Evolutionary conservation across 2,797 vertebrate genomes (phyloP).

Genomic region (Steatocranus sp.): DNA sequence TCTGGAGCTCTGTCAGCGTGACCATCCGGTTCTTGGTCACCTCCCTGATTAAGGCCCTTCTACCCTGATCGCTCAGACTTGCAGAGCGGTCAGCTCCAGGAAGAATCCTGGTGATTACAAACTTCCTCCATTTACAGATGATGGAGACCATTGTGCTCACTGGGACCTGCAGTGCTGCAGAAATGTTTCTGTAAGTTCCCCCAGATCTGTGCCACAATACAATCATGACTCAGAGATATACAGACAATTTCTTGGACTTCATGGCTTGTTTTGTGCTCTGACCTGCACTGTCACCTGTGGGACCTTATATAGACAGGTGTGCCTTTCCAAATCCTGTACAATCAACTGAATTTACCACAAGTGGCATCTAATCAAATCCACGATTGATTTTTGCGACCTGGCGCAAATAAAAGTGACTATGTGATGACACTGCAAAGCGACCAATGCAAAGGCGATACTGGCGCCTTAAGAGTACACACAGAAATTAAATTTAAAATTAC

Average conservation of each 20-base stretch:
- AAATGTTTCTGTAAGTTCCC: not conserved
- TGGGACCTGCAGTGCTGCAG: not conserved
- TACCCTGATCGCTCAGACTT: not conserved
- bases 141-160: not conserved
- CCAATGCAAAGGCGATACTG: not conserved
- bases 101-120: not conserved
- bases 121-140: not conserved
- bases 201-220: not conserved
- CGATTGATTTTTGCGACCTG: not conserved
- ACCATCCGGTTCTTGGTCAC: fast-evolving
- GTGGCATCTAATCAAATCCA: not conserved
- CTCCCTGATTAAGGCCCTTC: not conserved
- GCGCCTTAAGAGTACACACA: not conserved
- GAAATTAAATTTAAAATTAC: not conserved
- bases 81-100: not conserved
- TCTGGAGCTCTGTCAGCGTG: not conserved
- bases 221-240: not conserved
- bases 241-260: not conserved
- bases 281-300: not conserved
- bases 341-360: not conserved
- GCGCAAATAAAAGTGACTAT: not conserved
- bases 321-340: fast-evolving
- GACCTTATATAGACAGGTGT: not conserved
- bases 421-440: not conserved
- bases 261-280: not conserved